Evolutionary conservation across 2,113 vertebrate species (phyloP).

Genomic region (Sitta europaea): DNA sequence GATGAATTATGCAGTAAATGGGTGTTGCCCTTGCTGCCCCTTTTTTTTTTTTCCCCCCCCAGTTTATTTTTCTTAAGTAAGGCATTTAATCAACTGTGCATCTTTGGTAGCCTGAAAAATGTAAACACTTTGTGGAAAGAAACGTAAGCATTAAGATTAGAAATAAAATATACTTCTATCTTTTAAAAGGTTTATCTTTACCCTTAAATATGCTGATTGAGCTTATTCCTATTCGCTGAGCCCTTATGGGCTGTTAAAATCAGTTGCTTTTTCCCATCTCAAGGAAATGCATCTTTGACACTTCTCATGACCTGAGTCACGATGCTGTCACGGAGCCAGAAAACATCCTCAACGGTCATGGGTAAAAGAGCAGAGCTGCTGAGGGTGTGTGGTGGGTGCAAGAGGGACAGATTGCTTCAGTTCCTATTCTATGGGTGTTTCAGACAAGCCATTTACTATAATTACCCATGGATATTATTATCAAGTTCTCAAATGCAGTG

Average conservation of each 20-base stretch:
- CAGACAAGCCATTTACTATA: constrained; percentile 56
- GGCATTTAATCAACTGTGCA: constrained; percentile 30
- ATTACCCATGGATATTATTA: constrained; percentile 55
- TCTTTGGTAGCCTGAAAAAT: constrained; percentile 48
- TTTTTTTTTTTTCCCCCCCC: background rate
- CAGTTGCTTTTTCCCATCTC: constrained; percentile 80
- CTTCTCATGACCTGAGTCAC: constrained; percentile 87
- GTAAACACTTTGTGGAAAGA: constrained; percentile 43
- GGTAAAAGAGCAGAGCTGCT: constrained; percentile 66
- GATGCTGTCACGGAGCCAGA: constrained; percentile 77
- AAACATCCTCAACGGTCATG: constrained; percentile 70
- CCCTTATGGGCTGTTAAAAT: constrained; percentile 70
- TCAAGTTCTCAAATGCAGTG: constrained; percentile 47
- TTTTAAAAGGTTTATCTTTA: constrained; percentile 63
- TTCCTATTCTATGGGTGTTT: constrained; percentile 41
- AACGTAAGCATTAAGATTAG: constrained; percentile 32
- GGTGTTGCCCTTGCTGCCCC: background rate
- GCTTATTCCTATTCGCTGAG: constrained; percentile 61
- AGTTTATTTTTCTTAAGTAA: constrained; percentile 53
- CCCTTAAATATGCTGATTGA: constrained; percentile 66
- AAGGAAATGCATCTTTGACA: constrained; percentile 85
- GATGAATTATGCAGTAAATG: background rate
- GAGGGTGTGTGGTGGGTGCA: constrained; percentile 14
- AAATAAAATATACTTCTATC: constrained; percentile 59
- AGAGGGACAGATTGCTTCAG: constrained; percentile 9